Evolutionary conservation across 2,113 vertebrate genomes (phyloP), one percentile per base, ranked within the genome.

Genomic region (Pithys albifrons): DNA sequence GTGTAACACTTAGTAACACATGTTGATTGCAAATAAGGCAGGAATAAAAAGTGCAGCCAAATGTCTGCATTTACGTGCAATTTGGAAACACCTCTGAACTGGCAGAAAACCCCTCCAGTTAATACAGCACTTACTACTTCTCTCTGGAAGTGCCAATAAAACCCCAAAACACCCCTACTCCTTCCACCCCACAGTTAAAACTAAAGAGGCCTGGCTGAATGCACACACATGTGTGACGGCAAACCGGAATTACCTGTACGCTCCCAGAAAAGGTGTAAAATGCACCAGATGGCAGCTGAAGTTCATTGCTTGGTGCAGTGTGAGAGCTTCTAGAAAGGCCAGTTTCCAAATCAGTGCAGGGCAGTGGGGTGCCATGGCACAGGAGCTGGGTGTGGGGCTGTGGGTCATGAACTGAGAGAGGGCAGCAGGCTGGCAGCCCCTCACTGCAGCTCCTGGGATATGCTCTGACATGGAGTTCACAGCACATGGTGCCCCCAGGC

Each of bases 381-480:
- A 28, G 7, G 43, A 29, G 19, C 2, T n/a, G 12, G n/a, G n/a
- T 6, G 7, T 69, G 58, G 49, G 28, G 22, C 41, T 66, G 49
- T 14, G 33, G 9, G 37, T 23, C 10, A 7, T 1, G 20, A 37
- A 3, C 17, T 13, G 19, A 19, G 11, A 8, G 0, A 5, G 29
- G 12, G 48, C 43, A 27, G 37, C 41, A 9, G 39, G 41, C 39
- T 69, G 41, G 46, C 33, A 17, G 28, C 14, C 27, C 5, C 37
- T 66, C 55, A 39, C 19, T 35, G 9, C 39, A 58, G 43, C 19
- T 58, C 5, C 22, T 65, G 51, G 17, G 29, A 25, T 52, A 28
- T 6, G 2, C 12, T 41, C 6, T 6, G 9, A 46, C 10, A 6
- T 4, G 23, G 59, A 8, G 24, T 35, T 37, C 35, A 57, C 25